Base-by-base conservation (phyloP, 2,797 vertebrate species). In the Fistularia commersonii region DNA sequence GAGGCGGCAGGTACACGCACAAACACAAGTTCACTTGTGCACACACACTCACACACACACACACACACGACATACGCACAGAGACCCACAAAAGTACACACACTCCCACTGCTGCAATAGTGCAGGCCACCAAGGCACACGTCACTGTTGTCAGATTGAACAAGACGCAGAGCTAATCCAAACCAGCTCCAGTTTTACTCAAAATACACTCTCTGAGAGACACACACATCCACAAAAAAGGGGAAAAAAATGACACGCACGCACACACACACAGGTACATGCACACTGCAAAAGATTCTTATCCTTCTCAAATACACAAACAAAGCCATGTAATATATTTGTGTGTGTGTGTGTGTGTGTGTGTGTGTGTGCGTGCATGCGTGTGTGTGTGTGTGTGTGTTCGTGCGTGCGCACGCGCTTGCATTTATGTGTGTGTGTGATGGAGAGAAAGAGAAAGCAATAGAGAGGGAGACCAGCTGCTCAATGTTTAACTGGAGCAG, bases 401-500 rank as follows among this genome's bases (percentile, higher is more conserved):
- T n/a, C n/a, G n/a, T n/a, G n/a, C n/a, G n/a, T n/a, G n/a, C n/a
- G n/a, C n/a, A n/a, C n/a, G n/a, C n/a, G n/a, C n/a, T n/a, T n/a
- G n/a, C n/a, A n/a, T n/a, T n/a, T n/a, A n/a, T n/a, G n/a, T n/a
- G n/a, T n/a, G 7, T 6, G 50, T 43, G 48, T 23, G 52, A 32
- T 44, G 41, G 15, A 41, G 34, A 48, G 52, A 37, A 58, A 39
- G 61, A 41, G 54, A 40, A 57, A 52, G 51, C 45, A 56, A 51
- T 57, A 46, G 57, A 51, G 68, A 77, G 74, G 66, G 65, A 50
- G 72, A 78, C 33, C 94, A 95, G 94, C 95, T 95, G 94, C 64
- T 69, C 76, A 72, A 52, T 79, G 87, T 94, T 91, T 78, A 48
- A 76, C 57, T 9, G 66, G 64, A 77, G 76, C 74, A 72, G 77